Conservation (phyloP, 1,140 invertebrate genomes). For the Thrips palmi region DNA sequence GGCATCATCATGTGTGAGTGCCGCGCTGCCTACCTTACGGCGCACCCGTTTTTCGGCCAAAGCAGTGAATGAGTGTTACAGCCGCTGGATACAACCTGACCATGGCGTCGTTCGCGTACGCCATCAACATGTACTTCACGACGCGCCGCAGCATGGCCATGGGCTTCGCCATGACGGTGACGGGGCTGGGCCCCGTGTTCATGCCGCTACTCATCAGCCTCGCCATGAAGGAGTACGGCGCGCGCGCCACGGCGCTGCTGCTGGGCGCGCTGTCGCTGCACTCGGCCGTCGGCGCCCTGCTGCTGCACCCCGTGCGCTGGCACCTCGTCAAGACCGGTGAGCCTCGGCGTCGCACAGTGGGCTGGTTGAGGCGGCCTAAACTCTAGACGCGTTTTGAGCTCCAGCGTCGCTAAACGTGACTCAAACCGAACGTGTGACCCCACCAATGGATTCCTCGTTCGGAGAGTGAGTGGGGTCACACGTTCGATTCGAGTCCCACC, state of each 20-base stretch:
- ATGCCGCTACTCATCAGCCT: constrained; percentile 38
- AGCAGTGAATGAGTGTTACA: constrained; percentile 21
- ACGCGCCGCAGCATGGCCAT: constrained; percentile 43
- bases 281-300: constrained; percentile 35
- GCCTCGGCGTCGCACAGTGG: too few species aligned
- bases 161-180: constrained; percentile 46
- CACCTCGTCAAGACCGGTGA: too few species aligned
- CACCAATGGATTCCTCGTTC: too few species aligned
- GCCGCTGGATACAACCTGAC: constrained; percentile 42
- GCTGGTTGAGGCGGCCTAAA: too few species aligned
- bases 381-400: too few species aligned
- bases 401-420: too few species aligned
- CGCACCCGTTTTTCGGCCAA: neutral
- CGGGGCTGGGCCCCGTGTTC: constrained; percentile 50
- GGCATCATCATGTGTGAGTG: constrained; percentile 42
- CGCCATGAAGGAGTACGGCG: constrained; percentile 32
- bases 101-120: constrained; percentile 45
- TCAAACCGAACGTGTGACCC: too few species aligned
- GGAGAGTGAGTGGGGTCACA: too few species aligned
- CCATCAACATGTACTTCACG: constrained; percentile 51
- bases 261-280: constrained; percentile 39
- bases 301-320: constrained; percentile 47
- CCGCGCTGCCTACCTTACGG: neutral
- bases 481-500: too few species aligned
- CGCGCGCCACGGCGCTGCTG: constrained; percentile 38